Conservation (phyloP, 1,140 invertebrate species). For the Megalonaias nervosa region DNA sequence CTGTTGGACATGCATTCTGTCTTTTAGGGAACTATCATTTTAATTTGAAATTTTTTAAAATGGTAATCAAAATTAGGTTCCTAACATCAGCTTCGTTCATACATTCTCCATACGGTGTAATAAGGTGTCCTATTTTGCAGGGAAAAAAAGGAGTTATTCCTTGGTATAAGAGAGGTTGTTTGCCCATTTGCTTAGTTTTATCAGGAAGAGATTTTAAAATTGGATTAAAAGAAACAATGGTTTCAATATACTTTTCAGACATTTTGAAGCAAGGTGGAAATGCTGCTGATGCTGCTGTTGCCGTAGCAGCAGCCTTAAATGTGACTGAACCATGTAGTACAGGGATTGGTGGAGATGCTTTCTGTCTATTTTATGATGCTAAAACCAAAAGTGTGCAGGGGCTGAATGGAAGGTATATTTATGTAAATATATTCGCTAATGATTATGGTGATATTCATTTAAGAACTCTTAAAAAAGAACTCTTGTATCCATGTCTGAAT, state of each 20-base stretch:
- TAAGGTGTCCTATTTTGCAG: neutral
- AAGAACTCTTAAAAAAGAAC: too few relatives aligned
- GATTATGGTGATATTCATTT: too few relatives aligned
- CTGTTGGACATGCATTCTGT: too few relatives aligned
- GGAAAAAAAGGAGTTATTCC: neutral
- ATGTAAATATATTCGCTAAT: neutral
- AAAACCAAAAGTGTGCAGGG: constrained; percentile 56
- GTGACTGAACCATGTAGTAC: constrained; percentile 70
- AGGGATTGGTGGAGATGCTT: constrained; percentile 72
- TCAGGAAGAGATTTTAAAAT: neutral
- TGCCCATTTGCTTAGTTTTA: neutral
- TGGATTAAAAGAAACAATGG: too few relatives aligned
- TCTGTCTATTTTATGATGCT: constrained; percentile 69
- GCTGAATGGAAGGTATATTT: constrained; percentile 65
- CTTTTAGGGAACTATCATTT: too few relatives aligned
- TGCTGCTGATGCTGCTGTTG: constrained; percentile 73
- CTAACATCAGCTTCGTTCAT: too few relatives aligned
- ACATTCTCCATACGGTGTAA: neutral
- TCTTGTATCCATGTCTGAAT: neutral
- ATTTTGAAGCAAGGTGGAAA: constrained; percentile 71
- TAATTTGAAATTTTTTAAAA: too few relatives aligned
- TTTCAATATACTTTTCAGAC: constrained; percentile 44
- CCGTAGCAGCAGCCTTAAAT: constrained; percentile 69
- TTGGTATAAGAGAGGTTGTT: neutral
- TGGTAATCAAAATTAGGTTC: too few relatives aligned